Evolutionary conservation across 2,113 vertebrate species (phyloP).

Genomic region (Anarhynchus alexandrinus): DNA sequence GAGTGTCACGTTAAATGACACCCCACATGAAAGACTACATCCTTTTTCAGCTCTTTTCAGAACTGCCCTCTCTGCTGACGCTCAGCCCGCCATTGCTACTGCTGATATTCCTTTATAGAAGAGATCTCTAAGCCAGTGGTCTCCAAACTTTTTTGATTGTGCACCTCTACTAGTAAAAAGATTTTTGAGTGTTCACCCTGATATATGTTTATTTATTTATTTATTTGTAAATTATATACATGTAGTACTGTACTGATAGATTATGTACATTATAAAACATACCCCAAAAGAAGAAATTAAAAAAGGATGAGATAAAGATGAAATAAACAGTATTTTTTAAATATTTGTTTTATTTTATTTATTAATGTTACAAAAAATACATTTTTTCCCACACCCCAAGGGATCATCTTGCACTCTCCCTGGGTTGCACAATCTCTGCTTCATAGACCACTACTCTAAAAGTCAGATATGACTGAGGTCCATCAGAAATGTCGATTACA

Average conservation of each 20-base stretch:
- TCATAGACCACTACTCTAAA: not conserved
- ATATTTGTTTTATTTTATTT: not conserved
- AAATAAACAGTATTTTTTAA: not conserved
- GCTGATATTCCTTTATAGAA: not conserved
- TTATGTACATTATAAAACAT: not conserved
- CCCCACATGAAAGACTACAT: fast-evolving
- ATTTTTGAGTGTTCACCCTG: not conserved
- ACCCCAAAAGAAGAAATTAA: not conserved
- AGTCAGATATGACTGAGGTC: not conserved
- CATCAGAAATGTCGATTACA: not conserved
- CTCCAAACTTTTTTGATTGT: not conserved
- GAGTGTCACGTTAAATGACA: not conserved
- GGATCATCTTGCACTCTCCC: not conserved
- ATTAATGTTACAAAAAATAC: not conserved
- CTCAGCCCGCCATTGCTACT: not conserved
- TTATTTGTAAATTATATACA: not conserved
- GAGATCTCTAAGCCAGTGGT: not conserved
- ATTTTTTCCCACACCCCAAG: not conserved
- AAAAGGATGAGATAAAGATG: not conserved
- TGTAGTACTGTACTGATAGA: not conserved
- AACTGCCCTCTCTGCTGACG: not conserved
- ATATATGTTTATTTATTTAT: not conserved
- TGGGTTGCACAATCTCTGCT: not conserved
- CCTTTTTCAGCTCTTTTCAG: not conserved
- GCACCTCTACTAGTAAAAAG: not conserved